These are phyloP conservation scores for Tenebrosternarchus preto DNA, from an alignment of 2,113 vertebrate species.

Conservation along the genomic window DNA sequence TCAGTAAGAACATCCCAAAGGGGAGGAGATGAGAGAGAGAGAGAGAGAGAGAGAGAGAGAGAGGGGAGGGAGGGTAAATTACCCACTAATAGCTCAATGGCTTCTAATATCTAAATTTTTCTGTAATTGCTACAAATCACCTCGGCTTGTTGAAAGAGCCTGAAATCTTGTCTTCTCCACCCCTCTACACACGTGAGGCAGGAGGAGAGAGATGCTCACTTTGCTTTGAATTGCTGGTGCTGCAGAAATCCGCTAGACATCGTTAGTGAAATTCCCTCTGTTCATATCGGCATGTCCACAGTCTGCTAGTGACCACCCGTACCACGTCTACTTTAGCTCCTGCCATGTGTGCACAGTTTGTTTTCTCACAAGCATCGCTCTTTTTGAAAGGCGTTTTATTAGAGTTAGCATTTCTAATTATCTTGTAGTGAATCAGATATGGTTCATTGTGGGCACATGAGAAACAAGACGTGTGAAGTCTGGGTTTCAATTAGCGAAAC, in stretches of 20 bases:
- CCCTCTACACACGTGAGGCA: constrained; percentile 46
- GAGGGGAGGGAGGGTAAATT: constrained; percentile 57
- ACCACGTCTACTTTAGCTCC: constrained; percentile 58
- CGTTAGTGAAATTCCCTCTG: constrained; percentile 65
- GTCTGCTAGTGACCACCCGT: constrained; percentile 69
- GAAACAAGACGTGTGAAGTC: constrained; percentile 86
- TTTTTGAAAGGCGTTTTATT: constrained; percentile 90
- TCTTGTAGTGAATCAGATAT: constrained; percentile 98
- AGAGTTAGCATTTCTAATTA: constrained; percentile 98
- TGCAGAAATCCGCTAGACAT: constrained; percentile 68
- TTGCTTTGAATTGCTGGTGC: constrained; percentile 61
- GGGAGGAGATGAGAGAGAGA: background rate
- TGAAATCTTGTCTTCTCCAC: constrained; percentile 62
- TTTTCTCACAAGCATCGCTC: constrained; percentile 68
- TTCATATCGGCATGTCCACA: constrained; percentile 63
- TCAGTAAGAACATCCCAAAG: background rate
- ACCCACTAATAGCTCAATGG: constrained; percentile 73
- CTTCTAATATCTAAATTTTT: constrained; percentile 76
- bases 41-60: constrained; percentile 10
- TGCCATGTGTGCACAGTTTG: constrained; percentile 71
- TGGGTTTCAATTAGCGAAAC: constrained; percentile 91
- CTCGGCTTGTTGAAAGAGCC: constrained; percentile 54
- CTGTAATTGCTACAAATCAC: constrained; percentile 63
- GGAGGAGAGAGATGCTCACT: constrained; percentile 49
- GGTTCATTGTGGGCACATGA: constrained; percentile 89